Evolutionary conservation across 1,140 invertebrate species (phyloP), one percentile per base, ranked within the genome.

Genomic region (Belonocnema kinseyi): DNA sequence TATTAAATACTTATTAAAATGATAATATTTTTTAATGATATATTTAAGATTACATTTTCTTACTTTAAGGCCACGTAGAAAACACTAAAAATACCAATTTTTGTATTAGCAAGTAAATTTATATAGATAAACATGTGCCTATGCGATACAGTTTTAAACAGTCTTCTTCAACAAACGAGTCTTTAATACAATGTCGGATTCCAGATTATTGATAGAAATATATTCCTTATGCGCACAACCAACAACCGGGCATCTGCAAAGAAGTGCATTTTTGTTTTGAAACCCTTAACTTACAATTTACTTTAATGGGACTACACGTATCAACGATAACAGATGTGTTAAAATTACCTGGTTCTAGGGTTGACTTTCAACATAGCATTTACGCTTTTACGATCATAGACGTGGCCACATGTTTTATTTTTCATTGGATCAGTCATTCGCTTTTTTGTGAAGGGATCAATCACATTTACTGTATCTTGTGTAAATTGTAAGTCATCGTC

Each of bases 391-490:
- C 80, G 85, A 76, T 94, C 93, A 83, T 93, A 93, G 4, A 93
- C 83, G 72, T 94, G 93, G 5, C 92, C 91, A 83, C 93, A 94
- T 3, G 87, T 77, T 53, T 75, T 87, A 83, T 93, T 94, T 84
- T 88, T 92, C 13, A 94, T 90, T 54, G 93, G 93, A 77, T 93
- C 86, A 3, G 80, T 80, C 71, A 93, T 93, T 40, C 88, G 85
- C 51, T 80, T 90, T 79, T 93, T 93, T 7, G 92, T 92, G 71
- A 94, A 92, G 33, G 93, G 93, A 87, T 93, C 93, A 71, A 93
- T 91, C 1, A 88, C 73, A 75, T 86, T 91, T 19, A 90, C 72
- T 1, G 81, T 74, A 11, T 78, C 77, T 53, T 84, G 56, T 21
- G 79, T 85, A 17, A 89, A 19, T 70, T 78, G 75, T 12, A 91